A percentile compares a stretch with the other conserved stretches of the same genome.
phyloP scores from a whole-genome alignment of 2,888 invertebrate species.

The Iphiclides podalirius region DNA sequence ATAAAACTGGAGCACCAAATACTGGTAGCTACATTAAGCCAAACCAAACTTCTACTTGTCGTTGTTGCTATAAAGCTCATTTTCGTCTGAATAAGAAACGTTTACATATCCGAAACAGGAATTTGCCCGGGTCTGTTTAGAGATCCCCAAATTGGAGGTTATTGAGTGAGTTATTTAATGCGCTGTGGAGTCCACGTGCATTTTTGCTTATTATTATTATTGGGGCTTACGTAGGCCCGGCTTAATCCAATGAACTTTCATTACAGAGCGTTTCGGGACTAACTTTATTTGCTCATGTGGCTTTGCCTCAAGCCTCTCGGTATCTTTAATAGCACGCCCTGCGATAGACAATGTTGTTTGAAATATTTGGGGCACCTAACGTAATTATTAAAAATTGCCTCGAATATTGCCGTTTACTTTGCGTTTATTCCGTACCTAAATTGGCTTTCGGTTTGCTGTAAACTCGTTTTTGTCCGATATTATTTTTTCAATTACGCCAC shows the following conservation, averaged over 20 bases:
- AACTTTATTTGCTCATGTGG: conserved; percentile 71
- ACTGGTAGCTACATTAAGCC: too few species aligned
- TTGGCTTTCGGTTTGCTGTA: not conserved
- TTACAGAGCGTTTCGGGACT: conserved; percentile 65
- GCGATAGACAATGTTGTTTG: conserved; percentile 50
- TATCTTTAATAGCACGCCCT: conserved; percentile 65
- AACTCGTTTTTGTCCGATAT: not conserved
- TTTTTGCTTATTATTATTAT: conserved; percentile 77
- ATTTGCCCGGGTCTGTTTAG: conserved; percentile 39
- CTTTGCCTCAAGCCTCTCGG: conserved; percentile 61
- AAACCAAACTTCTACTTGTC: conserved; percentile 29
- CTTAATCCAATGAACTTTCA: conserved; percentile 77
- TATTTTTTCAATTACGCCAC: too few species aligned
- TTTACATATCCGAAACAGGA: conserved; percentile 46
- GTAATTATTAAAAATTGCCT: conserved; percentile 79
- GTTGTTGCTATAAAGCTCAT: conserved; percentile 5
- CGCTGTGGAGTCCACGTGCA: conserved; percentile 61
- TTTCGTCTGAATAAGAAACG: conserved; percentile 37
- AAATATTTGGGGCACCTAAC: conserved; percentile 53
- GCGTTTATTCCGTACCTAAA: not conserved
- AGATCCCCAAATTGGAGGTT: conserved; percentile 60
- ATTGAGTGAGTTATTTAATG: conserved; percentile 78
- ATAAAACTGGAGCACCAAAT: conserved; percentile 52
- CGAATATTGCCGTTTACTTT: conserved; percentile 40
- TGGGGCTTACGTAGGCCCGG: conserved; percentile 62